Conservation (phyloP, 2,797 vertebrate genomes). For the Harpagifer antarcticus region DNA sequence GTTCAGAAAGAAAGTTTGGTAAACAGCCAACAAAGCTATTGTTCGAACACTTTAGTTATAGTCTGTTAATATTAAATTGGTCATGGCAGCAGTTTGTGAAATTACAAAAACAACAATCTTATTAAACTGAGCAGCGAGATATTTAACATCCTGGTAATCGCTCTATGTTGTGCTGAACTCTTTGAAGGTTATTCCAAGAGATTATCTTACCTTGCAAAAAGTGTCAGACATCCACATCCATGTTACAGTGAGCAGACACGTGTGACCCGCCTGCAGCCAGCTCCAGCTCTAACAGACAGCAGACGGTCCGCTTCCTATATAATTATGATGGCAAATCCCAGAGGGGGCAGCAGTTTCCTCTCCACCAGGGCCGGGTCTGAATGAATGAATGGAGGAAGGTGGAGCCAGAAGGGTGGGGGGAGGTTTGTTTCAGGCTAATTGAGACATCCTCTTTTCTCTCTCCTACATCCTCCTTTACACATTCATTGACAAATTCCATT, state of each 20-base stretch:
- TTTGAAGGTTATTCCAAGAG: constrained; percentile 26
- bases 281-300: constrained; percentile 55
- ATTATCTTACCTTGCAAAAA: constrained; percentile 67
- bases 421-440: constrained; percentile 55
- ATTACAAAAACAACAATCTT: background rate
- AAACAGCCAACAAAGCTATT: background rate
- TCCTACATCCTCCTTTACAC: constrained; percentile 37
- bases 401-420: constrained; percentile 32
- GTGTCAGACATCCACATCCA: constrained; percentile 59
- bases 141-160: constrained; percentile 15
- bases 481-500: constrained; percentile 45
- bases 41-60: background rate
- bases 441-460: constrained; percentile 37
- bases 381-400: constrained; percentile 44
- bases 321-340: constrained; percentile 66
- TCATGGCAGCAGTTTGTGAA: constrained; percentile 5
- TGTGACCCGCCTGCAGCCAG: constrained; percentile 47
- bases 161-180: constrained; percentile 13
- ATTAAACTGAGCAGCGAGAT: constrained; percentile 17
- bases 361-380: constrained; percentile 31
- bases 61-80: no score
- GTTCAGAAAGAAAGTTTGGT: constrained; percentile 1
- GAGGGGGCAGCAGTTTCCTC: constrained; percentile 74
- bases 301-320: constrained; percentile 71
- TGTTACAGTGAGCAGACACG: constrained; percentile 22